phyloP scores from a whole-genome alignment of 2,888 invertebrate genomes.

The Gari tellinella region DNA sequence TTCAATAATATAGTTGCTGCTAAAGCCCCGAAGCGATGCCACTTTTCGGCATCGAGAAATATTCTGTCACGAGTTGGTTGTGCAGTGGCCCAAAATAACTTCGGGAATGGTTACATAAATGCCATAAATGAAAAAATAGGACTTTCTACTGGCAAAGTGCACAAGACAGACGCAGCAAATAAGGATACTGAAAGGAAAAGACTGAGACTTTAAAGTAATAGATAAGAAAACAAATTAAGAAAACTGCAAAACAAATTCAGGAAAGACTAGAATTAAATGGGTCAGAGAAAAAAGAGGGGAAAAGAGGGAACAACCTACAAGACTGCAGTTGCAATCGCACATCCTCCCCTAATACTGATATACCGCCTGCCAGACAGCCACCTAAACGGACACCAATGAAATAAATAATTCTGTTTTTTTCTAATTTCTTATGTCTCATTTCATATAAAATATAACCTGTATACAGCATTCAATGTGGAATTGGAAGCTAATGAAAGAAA shows the following conservation, averaged over 20 bases:
- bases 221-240: constrained; percentile 22
- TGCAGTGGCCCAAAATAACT: no score
- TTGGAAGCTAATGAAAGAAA: no score
- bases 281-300: constrained; percentile 28
- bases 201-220: constrained; percentile 9
- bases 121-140: constrained; percentile 17
- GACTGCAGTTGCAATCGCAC: no score
- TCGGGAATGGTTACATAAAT: constrained; percentile 20
- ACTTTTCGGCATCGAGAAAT: constrained; percentile 32
- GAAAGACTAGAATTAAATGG: neutral
- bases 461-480: no score
- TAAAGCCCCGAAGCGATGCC: constrained; percentile 42
- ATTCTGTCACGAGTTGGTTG: constrained; percentile 15
- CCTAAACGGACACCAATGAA: no score
- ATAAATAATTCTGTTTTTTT: no score
- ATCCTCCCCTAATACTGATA: no score
- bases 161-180: constrained; percentile 2
- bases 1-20: constrained; percentile 47
- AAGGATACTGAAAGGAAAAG: constrained; percentile 32
- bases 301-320: no score
- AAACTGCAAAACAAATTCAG: constrained; percentile 24
- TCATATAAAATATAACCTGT: no score
- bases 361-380: no score
- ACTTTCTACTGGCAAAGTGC: constrained; percentile 33
- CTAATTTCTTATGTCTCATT: no score